phyloP scores from a whole-genome alignment of 2,797 vertebrate species.

The Eospalax fontanierii region DNA sequence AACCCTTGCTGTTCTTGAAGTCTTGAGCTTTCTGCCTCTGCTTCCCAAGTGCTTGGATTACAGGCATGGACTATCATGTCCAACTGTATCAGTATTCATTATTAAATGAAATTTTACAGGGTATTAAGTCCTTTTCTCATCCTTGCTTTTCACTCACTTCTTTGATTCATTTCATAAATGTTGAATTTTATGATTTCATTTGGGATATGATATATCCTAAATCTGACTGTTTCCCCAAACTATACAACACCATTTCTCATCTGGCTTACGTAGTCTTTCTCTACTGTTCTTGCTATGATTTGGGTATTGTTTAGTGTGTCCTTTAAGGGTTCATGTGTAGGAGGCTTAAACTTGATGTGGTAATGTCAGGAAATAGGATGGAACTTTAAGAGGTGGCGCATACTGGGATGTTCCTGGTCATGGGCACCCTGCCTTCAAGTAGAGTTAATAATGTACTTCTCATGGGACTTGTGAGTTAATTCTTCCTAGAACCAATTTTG shows the following conservation, averaged over 20 bases:
- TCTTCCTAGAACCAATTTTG: background rate
- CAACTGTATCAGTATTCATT: background rate
- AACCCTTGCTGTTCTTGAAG: background rate
- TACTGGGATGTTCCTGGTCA: background rate
- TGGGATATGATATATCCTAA: background rate
- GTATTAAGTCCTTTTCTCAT: conserved; percentile 13
- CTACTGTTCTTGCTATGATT: background rate
- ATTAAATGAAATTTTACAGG: background rate
- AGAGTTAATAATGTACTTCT: background rate
- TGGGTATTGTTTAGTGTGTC: background rate
- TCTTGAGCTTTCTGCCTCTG: background rate
- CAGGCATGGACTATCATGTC: no score
- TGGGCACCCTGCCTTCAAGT: background rate
- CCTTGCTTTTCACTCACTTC: conserved; percentile 17
- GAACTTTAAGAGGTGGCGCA: background rate
- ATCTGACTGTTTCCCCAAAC: background rate
- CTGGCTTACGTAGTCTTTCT: background rate
- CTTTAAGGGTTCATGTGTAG: background rate
- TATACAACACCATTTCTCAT: background rate
- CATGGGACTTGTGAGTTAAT: background rate
- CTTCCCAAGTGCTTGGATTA: no score
- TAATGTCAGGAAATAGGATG: background rate
- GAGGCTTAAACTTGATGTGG: background rate
- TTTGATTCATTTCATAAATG: conserved; percentile 2
- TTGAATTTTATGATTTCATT: background rate